Conservation (phyloP, 2,113 vertebrate species). For the Pelobates fuscus region DNA sequence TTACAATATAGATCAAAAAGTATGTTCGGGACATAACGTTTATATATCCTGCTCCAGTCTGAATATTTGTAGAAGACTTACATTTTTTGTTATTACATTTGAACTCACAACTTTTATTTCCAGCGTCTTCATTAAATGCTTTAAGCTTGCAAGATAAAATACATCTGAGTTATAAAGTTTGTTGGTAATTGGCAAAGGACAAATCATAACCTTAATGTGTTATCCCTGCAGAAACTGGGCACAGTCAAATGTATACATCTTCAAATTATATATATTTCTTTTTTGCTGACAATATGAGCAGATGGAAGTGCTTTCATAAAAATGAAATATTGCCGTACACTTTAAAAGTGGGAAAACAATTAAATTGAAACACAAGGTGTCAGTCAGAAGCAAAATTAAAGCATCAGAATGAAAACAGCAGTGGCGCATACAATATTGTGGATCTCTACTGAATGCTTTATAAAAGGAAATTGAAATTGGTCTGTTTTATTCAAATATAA, state of each 20-base stretch:
- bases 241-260: background rate
- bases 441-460: conserved; percentile 22
- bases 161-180: conserved; percentile 29
- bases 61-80: background rate
- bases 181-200: conserved; percentile 36
- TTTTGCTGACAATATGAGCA: conserved; percentile 43
- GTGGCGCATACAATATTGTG: conserved; percentile 12
- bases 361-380: conserved; percentile 33
- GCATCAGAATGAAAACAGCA: conserved; percentile 17
- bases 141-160: conserved; percentile 25
- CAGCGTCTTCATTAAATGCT: conserved; percentile 9
- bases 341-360: conserved; percentile 33
- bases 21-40: background rate
- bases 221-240: conserved; percentile 27
- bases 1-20: background rate
- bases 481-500: conserved; percentile 20
- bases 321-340: conserved; percentile 24
- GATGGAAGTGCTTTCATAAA: conserved; percentile 43
- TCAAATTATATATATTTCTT: background rate
- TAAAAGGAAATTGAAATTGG: conserved; percentile 19
- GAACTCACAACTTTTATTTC: background rate
- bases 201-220: conserved; percentile 5
- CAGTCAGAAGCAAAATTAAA: conserved; percentile 37
- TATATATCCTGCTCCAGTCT: background rate
- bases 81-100: background rate